Base-by-base conservation (phyloP, 1,140 invertebrate species). In the Trichonephila clavipes region DNA sequence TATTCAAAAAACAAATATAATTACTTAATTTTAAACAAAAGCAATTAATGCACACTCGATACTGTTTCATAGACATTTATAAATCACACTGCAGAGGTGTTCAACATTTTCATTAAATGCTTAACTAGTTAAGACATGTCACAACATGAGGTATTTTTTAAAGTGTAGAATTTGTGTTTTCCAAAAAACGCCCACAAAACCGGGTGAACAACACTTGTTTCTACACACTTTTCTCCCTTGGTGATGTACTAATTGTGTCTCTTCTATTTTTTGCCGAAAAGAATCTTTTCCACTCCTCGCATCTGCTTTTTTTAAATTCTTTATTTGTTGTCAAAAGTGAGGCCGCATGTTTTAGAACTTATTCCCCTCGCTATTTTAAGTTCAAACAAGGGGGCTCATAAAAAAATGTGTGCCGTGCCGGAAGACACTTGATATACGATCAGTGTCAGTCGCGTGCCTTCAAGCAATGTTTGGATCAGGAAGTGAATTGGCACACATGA, bases 391-490 rank as follows among this genome's bases (percentile, higher is more conserved):
- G 82, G 82, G 51, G 51, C 12, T n/a, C 44, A 5, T 2, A 0
- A 69, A 51, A 83, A 83, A 40, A 77, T 58, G 82, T 83, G 82
- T 51, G 82, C 44, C 82, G 34, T 87, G 85, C 85, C 85, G 85
- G 85, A 87, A 87, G 85, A 62, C 44, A 28, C 61, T 34, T 87
- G 85, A 87, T 87, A 58, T 87, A 87, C 59, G 61, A 61, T 28
- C 85, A 64, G 21, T 61, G 59, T 59, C 28, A 87, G 59, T 87
- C 58, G 85, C 85, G 85, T 87, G 85, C 59, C 61, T 28, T 21
- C 44, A 16, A 18, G 85, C 85, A 64, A 87, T 87, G 34, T 64
- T 58, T 16, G 34, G 3, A 34, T 61, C 24, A 59, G 85, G 85
- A 87, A 87, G 34, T 64, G 59, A 28, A 77, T 24, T 44, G 85